phyloP scores from a whole-genome alignment of 2,113 vertebrate genomes.

The Numenius arquata region DNA sequence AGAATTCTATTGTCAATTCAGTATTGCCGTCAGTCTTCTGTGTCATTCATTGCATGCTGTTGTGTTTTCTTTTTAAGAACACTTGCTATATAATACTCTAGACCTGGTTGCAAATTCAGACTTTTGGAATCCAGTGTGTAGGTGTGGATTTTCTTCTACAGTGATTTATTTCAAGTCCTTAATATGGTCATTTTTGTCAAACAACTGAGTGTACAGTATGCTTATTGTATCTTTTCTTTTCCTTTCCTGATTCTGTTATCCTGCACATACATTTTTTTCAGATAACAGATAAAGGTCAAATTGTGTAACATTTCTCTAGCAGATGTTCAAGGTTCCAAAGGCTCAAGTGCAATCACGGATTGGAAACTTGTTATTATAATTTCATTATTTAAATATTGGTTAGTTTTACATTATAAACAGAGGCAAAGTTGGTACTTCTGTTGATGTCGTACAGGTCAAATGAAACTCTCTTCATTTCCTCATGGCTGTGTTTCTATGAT shows the following conservation, averaged over 20 bases:
- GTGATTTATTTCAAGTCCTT: background rate
- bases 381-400: background rate
- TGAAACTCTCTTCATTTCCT: background rate
- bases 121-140: background rate
- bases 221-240: background rate
- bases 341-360: background rate
- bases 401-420: background rate
- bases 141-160: background rate
- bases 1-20: background rate
- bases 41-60: background rate
- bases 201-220: background rate
- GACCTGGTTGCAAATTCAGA: background rate
- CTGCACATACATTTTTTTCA: background rate
- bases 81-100: background rate
- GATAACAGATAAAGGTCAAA: background rate
- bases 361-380: background rate
- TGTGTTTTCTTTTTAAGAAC: background rate
- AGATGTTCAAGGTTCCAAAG: background rate
- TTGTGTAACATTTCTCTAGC: background rate
- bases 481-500: background rate
- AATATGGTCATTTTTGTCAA: background rate
- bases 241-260: background rate
- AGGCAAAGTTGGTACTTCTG: background rate
- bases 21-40: background rate
- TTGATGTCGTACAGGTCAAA: background rate